These are phyloP conservation scores for Hemiscyllium ocellatum DNA, from an alignment of 2,113 vertebrate genomes.

Conservation along the genomic window DNA sequence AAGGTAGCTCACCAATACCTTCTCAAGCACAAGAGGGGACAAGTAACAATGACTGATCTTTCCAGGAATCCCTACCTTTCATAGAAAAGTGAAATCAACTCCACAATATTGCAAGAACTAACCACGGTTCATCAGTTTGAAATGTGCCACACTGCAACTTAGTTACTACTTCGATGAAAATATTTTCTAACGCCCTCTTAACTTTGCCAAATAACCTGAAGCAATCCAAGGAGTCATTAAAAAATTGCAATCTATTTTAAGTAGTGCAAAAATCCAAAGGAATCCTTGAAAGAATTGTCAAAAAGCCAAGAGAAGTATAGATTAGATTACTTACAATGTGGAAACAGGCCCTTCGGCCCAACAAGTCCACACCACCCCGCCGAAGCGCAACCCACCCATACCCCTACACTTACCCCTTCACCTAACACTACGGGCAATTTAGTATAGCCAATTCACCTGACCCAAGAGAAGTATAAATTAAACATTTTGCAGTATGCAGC, in stretches of 20 bases:
- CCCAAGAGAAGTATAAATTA: not conserved
- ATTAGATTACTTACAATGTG: too few relatives aligned
- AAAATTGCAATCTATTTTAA: not conserved
- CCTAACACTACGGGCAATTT: too few relatives aligned
- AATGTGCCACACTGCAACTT: not conserved
- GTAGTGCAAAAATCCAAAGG: not conserved
- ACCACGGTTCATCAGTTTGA: not conserved
- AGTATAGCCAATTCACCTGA: too few relatives aligned
- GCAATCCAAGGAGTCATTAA: not conserved
- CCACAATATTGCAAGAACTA: not conserved
- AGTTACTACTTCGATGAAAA: not conserved
- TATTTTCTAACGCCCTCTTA: not conserved
- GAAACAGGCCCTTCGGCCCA: too few relatives aligned
- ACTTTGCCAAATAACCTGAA: not conserved
- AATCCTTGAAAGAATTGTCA: not conserved
- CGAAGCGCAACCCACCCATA: too few relatives aligned
- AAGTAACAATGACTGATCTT: too few relatives aligned
- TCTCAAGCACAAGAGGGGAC: too few relatives aligned
- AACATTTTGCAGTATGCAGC: not conserved
- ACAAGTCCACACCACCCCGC: too few relatives aligned
- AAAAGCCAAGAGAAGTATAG: not conserved
- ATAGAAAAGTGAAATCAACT: not conserved
- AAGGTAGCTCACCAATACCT: too few relatives aligned
- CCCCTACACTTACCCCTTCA: too few relatives aligned
- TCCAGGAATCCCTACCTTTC: too few relatives aligned